A percentile compares a stretch with the other conserved stretches of the same genome.
Evolutionary conservation across 2,113 vertebrate species (phyloP).

Genomic region (Tyrannus savana): DNA sequence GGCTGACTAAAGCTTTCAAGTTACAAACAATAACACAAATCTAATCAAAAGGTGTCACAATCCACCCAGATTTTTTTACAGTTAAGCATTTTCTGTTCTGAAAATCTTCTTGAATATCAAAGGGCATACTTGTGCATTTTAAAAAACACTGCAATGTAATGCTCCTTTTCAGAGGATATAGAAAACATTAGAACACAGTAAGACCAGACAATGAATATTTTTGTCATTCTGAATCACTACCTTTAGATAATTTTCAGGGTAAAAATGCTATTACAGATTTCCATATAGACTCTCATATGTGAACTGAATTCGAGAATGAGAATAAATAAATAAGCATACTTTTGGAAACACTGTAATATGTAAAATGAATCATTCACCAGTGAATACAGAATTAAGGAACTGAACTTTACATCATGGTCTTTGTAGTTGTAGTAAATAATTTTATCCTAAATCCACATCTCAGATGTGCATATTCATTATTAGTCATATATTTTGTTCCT

Average conservation of each 20-base stretch:
- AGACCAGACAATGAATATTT: not conserved
- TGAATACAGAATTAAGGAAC: not conserved
- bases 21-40: not conserved
- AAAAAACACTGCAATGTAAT: not conserved
- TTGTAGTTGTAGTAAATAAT: not conserved
- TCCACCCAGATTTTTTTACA: not conserved
- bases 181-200: not conserved
- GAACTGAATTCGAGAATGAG: not conserved
- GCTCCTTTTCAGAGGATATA: not conserved
- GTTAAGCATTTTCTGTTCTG: rapidly evolving
- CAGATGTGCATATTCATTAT: not conserved
- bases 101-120: not conserved
- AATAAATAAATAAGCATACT: not conserved
- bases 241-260: not conserved
- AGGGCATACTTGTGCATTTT: not conserved
- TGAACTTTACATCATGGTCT: not conserved
- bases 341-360: not conserved
- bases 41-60: not conserved
- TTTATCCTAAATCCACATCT: not conserved
- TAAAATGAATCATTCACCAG: not conserved
- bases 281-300: not conserved
- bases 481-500: not conserved
- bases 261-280: not conserved
- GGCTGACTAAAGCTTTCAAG: not conserved
- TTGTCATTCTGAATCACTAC: not conserved